Base-by-base conservation (phyloP, 2,113 vertebrate genomes). In the Thalassoma bifasciatum region DNA sequence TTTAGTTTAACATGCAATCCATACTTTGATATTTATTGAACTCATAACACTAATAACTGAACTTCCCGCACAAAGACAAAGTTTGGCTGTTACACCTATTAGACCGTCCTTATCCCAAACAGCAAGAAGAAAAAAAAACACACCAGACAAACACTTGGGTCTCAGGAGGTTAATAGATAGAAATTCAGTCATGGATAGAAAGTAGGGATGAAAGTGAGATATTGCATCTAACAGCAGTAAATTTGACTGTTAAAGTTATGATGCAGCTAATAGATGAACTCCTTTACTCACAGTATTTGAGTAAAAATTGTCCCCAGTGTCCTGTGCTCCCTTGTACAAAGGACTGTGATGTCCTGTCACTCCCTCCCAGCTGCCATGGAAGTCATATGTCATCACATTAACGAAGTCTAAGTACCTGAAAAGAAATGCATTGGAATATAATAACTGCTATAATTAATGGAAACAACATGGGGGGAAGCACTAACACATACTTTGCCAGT, bases 341-440 rank as follows among this genome's bases (percentile, higher is more conserved):
- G 94, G 93, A 61, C 94, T 95, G 80, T 95, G 66, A 6, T 96
- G 94, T 58, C 95, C 94, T 16, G 94, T 94, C 66, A 88, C 75
- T 1, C 3, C 72, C 51, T 94, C 92, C 92, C 89, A 95, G 14
- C 90, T 77, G 54, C 93, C 92, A 10, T 95, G 94, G 64, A 96
- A 91, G 75, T 96, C 95, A 17, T 96, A 96, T 0, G 94, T 93
- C 95, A 96, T 94, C 26, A 96, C 90, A 74, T 88, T 96, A 59
- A 95, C 86, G 57, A 95, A 94, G 69, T 96, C 94, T 47, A 95
- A 53, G 73, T 84, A 84, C 76, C 95, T 95, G 62, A 63, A n/a
- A 52, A 37, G 77, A 75, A 4, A 8, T 40, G 13, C 52, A 9
- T 14, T 54, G 2, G 40, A 2, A 0, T 24, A 8, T 1, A 42